phyloP scores from a whole-genome alignment of 37 sponge, comb jelly and placozoan genomes.

The Dysidea cf. avara region DNA sequence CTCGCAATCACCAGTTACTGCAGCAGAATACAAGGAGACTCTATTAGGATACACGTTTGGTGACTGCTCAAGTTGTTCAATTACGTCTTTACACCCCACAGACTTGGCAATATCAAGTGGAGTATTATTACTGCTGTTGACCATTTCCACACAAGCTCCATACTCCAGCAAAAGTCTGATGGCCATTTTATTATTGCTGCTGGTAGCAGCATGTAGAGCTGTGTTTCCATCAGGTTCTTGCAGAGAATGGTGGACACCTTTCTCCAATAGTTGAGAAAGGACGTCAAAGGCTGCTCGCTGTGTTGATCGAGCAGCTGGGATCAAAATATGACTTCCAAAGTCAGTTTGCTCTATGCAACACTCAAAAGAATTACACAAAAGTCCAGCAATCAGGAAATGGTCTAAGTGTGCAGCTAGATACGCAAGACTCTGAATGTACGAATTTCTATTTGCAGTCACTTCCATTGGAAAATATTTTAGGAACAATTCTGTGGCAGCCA shows the following conservation, averaged over 20 bases:
- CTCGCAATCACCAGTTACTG: constrained; percentile 26
- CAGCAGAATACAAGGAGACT: constrained; percentile 60
- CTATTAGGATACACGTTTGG: constrained; percentile 18
- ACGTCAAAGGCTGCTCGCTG: constrained; percentile 1
- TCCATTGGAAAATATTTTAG: constrained; percentile 51
- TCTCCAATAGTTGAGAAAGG: constrained; percentile 41
- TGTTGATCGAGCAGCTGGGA: constrained; percentile 25
- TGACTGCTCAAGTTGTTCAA: not conserved
- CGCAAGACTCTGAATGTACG: constrained; percentile 49
- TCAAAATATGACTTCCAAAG: constrained; percentile 43
- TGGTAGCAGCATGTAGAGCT: constrained; percentile 54
- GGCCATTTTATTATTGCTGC: constrained; percentile 7
- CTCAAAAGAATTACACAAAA: constrained; percentile 47
- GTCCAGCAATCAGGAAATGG: constrained; percentile 21
- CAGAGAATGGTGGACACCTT: constrained; percentile 45
- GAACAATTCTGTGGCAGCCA: constrained; percentile 29
- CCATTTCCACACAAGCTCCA: constrained; percentile 42
- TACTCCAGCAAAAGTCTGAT: constrained; percentile 37
- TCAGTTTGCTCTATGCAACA: constrained; percentile 59
- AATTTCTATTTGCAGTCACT: constrained; percentile 5
- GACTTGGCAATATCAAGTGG: constrained; percentile 27
- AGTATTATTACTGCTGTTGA: constrained; percentile 36
- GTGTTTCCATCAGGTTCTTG: constrained; percentile 63
- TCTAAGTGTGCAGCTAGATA: constrained; percentile 64
- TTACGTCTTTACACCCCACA: not conserved